phyloP scores from a whole-genome alignment of 2,888 invertebrate species.

The Loripinus fragilis region DNA sequence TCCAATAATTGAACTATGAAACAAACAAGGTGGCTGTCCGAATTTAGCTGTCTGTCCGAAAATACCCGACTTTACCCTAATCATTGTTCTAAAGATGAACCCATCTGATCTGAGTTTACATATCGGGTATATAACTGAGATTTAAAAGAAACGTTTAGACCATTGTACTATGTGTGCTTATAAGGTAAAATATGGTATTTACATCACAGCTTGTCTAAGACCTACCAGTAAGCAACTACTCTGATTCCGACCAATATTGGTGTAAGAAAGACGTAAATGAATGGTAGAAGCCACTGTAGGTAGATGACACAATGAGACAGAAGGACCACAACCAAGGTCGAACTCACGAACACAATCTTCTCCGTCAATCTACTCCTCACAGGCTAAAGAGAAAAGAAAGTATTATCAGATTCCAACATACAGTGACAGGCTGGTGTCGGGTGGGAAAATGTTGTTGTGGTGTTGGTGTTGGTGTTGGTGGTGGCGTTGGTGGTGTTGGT shows the following conservation, averaged over 20 bases:
- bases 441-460: too few species aligned
- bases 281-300: constrained; percentile 74
- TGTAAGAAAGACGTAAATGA: constrained; percentile 71
- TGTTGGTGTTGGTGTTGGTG: too few species aligned
- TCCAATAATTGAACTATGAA: too few species aligned
- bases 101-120: background rate
- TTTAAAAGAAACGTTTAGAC: background rate
- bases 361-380: too few species aligned
- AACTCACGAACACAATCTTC: constrained; percentile 71
- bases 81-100: too few species aligned
- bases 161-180: background rate
- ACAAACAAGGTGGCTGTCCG: too few species aligned
- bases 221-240: constrained; percentile 74
- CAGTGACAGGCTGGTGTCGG: too few species aligned
- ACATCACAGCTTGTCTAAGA: constrained; percentile 6
- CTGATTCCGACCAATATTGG: constrained; percentile 70
- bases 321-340: constrained; percentile 65
- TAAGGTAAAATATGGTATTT: background rate
- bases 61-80: too few species aligned
- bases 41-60: too few species aligned
- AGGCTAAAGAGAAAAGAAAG: too few species aligned
- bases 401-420: too few species aligned
- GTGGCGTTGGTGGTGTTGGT: too few species aligned
- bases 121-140: background rate
- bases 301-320: constrained; percentile 68